Conservation (phyloP, 2,888 invertebrate genomes). For the Mythimna ferrago region DNA sequence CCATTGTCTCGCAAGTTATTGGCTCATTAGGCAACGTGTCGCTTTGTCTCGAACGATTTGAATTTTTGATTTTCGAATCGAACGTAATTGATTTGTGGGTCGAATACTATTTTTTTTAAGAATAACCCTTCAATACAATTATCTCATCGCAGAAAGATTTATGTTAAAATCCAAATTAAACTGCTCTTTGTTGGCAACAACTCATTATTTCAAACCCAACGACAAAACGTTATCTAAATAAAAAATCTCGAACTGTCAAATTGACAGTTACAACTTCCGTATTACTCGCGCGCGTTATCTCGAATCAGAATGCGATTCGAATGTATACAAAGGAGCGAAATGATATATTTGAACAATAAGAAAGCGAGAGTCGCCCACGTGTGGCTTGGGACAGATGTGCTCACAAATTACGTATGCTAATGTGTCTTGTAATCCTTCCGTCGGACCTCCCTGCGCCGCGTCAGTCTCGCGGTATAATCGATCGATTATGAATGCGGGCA, state of each 20-base stretch:
- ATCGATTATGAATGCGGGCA: constrained; percentile 82
- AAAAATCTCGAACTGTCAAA: constrained; percentile 69
- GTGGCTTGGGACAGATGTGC: constrained; percentile 78
- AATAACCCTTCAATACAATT: constrained; percentile 12
- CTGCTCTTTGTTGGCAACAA: constrained; percentile 53
- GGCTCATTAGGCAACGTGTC: constrained; percentile 89
- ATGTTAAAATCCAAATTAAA: constrained; percentile 42
- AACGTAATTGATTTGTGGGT: constrained; percentile 83
- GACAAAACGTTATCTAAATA: constrained; percentile 74
- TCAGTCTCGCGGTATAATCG: constrained; percentile 79
- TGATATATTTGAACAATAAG: constrained; percentile 84
- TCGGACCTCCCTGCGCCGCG: constrained; percentile 83
- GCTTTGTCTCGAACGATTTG: constrained; percentile 85
- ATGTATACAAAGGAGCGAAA: constrained; percentile 76
- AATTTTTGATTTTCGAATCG: constrained; percentile 89
- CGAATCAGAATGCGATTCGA: constrained; percentile 74
- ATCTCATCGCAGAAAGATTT: constrained; percentile 22
- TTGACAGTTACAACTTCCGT: constrained; percentile 77
- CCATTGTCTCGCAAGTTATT: constrained; percentile 90
- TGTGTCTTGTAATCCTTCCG: constrained; percentile 87
- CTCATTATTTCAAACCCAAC: constrained; percentile 70
- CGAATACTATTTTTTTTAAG: constrained; percentile 42
- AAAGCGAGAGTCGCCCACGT: constrained; percentile 84
- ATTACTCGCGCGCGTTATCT: constrained; percentile 75
- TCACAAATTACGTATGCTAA: constrained; percentile 89